Evolutionary conservation across 2,888 invertebrate genomes (phyloP), one percentile per base, ranked within the genome.

Genomic region (Crossocerus cetratus): DNA sequence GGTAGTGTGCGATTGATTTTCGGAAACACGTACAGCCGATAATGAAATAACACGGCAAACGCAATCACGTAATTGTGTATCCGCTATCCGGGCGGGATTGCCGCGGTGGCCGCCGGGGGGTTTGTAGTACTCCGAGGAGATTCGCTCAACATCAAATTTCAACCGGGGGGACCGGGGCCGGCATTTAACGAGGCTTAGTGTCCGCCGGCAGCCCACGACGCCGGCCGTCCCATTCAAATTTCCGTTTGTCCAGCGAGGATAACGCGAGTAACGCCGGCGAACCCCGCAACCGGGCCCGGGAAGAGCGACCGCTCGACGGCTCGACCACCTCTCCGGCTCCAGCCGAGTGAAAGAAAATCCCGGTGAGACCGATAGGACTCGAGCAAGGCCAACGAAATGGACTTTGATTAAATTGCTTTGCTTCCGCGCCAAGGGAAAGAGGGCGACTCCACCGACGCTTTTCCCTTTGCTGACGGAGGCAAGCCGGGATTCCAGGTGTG

Each of bases 151-250:
- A 78, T 84, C 79, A 78, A 83, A 84, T 81, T 83, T 76, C 81
- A 84, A 76, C 32, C 8, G 11, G 32, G 32, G 11, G 8, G 32
- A n/a, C n/a, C n/a, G n/a, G 75, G 78, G 65, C 65, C 54, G 69
- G 69, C 78, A 76, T 82, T 81, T 80, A 82, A 80, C 74, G 74
- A 83, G 69, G 74, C 78, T 80, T 78, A 77, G 32, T 32, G 32
- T 32, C 32, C 32, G 32, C 5, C 32, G 32, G 23, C 23, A n/a
- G 23, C 23, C 2, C 23, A 4, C 23, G 23, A 1, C 1, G 5
- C 65, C 66, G 65, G 63, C 57, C 59, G 81, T 81, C 82, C 83
- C 84, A 84, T 86, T 86, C 81, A 84, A 84, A 84, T 85, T 83
- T 83, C 84, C 81, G 83, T 84, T 84, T 80, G 80, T 82, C 77